Percentiles rank a stretch among this genome's conserved stretches.
Conservation (phyloP, 2,888 invertebrate genomes). For the Acanthosoma haemorrhoidale region DNA sequence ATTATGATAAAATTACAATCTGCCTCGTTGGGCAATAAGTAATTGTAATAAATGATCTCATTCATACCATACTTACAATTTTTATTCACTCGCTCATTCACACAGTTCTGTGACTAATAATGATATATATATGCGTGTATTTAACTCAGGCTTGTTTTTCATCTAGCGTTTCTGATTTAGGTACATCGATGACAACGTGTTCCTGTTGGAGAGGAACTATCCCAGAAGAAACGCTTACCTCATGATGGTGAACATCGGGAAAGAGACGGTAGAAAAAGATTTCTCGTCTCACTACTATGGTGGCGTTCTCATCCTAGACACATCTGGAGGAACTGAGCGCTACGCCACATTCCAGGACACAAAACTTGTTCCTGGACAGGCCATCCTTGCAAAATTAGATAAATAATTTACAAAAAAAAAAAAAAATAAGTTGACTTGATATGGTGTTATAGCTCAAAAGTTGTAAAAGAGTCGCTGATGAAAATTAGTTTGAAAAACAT, state of each 20-base stretch:
- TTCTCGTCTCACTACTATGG: constrained; percentile 71
- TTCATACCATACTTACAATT: no score
- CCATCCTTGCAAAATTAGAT: constrained; percentile 58
- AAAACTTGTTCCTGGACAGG: constrained; percentile 56
- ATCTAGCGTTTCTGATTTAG: constrained; percentile 43
- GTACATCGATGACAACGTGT: constrained; percentile 57
- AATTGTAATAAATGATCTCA: no score
- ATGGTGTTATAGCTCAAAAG: no score
- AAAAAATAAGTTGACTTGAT: no score
- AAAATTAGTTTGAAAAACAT: no score
- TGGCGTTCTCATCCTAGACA: constrained; percentile 55
- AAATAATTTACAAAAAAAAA: constrained; percentile 46
- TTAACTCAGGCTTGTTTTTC: background rate
- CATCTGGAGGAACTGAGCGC: constrained; percentile 46
- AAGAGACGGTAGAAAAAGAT: constrained; percentile 57
- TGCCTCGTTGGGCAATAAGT: no score
- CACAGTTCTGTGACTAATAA: no score
- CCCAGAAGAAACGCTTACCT: constrained; percentile 72
- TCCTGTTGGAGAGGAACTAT: constrained; percentile 70
- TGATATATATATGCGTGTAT: background rate
- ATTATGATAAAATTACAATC: no score
- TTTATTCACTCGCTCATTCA: no score
- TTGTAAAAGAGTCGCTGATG: no score
- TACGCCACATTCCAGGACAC: constrained; percentile 54
- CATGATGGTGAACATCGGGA: constrained; percentile 67